Conservation (phyloP, 1,140 invertebrate species). For the Orchesella cincta region DNA sequence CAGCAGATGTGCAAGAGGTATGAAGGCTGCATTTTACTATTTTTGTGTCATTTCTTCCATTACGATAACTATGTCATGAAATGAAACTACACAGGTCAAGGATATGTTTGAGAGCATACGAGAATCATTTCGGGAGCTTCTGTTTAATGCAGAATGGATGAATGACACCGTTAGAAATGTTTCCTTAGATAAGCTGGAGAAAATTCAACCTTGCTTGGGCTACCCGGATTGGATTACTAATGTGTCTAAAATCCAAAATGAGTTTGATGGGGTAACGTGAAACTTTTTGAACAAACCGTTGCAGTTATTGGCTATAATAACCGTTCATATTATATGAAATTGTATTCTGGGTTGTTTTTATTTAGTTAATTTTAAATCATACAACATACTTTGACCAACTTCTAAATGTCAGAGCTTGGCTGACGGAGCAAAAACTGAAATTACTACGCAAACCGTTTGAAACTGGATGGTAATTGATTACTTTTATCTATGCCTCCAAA, state of each 20-base stretch:
- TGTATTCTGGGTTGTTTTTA: too few species aligned
- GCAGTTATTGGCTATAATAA: too few species aligned
- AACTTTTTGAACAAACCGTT: too few species aligned
- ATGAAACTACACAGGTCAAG: background rate
- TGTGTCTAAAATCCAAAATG: constrained; percentile 18
- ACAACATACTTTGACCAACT: constrained; percentile 32
- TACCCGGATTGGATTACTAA: constrained; percentile 36
- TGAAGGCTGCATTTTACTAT: background rate
- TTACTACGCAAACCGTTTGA: constrained; percentile 27
- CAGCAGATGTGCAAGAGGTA: constrained; percentile 21
- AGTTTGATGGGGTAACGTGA: constrained; percentile 24
- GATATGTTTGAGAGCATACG: constrained; percentile 24
- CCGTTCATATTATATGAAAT: too few species aligned
- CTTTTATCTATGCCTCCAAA: background rate
- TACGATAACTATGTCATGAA: too few species aligned
- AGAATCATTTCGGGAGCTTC: constrained; percentile 27
- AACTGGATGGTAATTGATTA: constrained; percentile 31
- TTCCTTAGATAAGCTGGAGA: background rate
- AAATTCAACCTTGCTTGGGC: constrained; percentile 28
- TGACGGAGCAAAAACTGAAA: constrained; percentile 37
- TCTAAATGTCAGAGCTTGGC: constrained; percentile 23
- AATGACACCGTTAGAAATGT: constrained; percentile 33
- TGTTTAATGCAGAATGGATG: constrained; percentile 32
- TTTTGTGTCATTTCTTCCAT: background rate
- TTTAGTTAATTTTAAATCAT: constrained; percentile 21